Base-by-base conservation (phyloP, 1,140 invertebrate genomes). In the Drosophila kohkoa region DNA sequence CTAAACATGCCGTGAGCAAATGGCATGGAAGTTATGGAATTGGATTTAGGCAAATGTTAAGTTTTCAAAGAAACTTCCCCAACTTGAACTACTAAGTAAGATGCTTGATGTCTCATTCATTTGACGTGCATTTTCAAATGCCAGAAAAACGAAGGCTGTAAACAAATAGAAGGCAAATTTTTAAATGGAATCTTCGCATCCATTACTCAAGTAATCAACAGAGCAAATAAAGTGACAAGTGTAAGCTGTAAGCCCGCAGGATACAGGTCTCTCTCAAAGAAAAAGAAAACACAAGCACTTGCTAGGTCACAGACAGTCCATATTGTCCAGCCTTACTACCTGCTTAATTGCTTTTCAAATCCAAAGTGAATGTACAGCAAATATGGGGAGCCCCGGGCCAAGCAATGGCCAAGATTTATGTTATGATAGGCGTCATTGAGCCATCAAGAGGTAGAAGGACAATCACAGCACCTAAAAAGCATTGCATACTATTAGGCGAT, bases 341-440 rank as follows among this genome's bases (percentile, higher is more conserved):
- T 67, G 67, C 77, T 67, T 89, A 89, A 89, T 89, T 89, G 85
- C 85, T 89, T 88, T 86, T 77, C 85, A 89, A 88, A 89, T 81
- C 71, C 85, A 59, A 48, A 57, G 57, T 58, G 41, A 66, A 52
- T 38, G 5, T 62, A 8, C 10, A 41, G 60, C 75, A 79, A 78
- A 79, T 69, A 75, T 72, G 58, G 63, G 16, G 8, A 6, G 58
- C 60, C 60, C 10, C 5, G n/a, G 41, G 41, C 35, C 35, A 6
- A 65, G 68, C 68, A 11, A 74, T 51, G 28, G 38, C 25, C 35
- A 74, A 81, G 85, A 88, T 89, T 88, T 89, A 88, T 88, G 72
- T 79, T 89, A 89, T 89, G 81, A 89, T 89, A 81, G 85, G 68
- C 81, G 83, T 88, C 83, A 83, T 88, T 80, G 86, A 77, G 74